phyloP scores from a whole-genome alignment of 2,888 invertebrate genomes.

The Drosophila aldrichi region DNA sequence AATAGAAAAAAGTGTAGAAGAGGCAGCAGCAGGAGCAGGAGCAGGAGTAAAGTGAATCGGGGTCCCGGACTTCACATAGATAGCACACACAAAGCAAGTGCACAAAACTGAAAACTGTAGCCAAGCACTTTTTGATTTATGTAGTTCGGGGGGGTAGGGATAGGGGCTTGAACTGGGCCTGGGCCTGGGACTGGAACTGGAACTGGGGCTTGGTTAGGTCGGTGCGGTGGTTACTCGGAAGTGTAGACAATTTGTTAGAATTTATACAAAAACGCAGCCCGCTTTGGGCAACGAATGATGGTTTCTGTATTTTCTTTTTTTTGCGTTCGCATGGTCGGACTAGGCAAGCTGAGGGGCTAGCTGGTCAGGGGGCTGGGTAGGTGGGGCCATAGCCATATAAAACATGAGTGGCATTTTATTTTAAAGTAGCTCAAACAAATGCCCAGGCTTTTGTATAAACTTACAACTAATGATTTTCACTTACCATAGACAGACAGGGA shows the following conservation, averaged over 20 bases:
- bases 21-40: constrained; percentile 9
- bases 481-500: constrained; percentile 36
- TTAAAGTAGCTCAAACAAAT: constrained; percentile 78
- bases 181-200: background rate
- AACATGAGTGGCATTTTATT: constrained; percentile 77
- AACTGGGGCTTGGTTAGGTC: constrained; percentile 2
- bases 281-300: constrained; percentile 61
- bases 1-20: constrained; percentile 40
- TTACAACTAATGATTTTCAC: constrained; percentile 77
- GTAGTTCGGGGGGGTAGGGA: constrained; percentile 16
- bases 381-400: constrained; percentile 51
- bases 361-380: background rate
- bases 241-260: constrained; percentile 81
- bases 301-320: constrained; percentile 16
- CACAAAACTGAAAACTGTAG: constrained; percentile 79
- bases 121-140: constrained; percentile 79
- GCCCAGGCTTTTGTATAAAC: constrained; percentile 73
- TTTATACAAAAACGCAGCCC: constrained; percentile 74
- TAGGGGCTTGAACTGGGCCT: background rate
- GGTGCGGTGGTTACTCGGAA: constrained; percentile 59
- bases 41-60: constrained; percentile 26
- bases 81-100: constrained; percentile 75
- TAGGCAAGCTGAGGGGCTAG: background rate
- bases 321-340: constrained; percentile 1
- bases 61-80: constrained; percentile 40